Evolutionary conservation across 2,797 vertebrate species (phyloP).

Genomic region (Semaprochilodus insignis): DNA sequence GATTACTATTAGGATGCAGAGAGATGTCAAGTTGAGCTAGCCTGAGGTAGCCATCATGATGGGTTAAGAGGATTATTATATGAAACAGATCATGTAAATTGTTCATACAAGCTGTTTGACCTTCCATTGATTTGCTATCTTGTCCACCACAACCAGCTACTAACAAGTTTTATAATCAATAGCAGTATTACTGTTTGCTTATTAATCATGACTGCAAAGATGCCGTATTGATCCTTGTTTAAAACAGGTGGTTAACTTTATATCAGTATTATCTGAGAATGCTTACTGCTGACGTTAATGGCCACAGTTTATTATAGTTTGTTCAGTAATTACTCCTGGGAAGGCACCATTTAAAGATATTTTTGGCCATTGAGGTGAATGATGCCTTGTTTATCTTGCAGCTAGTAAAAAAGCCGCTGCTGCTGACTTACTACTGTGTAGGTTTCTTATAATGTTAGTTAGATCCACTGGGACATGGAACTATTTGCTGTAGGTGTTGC

Average conservation of each 20-base stretch:
- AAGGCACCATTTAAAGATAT: not conserved
- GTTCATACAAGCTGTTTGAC: not conserved
- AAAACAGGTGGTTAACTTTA: not conserved
- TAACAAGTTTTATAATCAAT: not conserved
- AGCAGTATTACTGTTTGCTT: not conserved
- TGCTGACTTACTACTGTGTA: not conserved
- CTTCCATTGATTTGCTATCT: constrained; percentile 11
- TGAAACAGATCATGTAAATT: constrained; percentile 21
- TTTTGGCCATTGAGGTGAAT: not conserved
- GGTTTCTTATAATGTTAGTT: not conserved
- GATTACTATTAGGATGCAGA: not conserved
- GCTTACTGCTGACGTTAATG: not conserved
- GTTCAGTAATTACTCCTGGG: not conserved
- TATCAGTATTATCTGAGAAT: not conserved
- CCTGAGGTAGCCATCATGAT: not conserved
- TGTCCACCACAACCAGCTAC: constrained; percentile 19
- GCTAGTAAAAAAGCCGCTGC: not conserved
- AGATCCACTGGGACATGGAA: not conserved
- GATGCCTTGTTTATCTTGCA: constrained; percentile 18
- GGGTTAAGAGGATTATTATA: not conserved
- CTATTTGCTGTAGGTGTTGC: not conserved
- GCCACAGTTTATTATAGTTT: constrained; percentile 3
- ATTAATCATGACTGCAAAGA: constrained; percentile 30
- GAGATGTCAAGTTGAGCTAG: not conserved
- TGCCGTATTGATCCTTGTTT: constrained; percentile 29